Base-by-base conservation (phyloP, 2,797 vertebrate species). In the Tolypeutes matacus region DNA sequence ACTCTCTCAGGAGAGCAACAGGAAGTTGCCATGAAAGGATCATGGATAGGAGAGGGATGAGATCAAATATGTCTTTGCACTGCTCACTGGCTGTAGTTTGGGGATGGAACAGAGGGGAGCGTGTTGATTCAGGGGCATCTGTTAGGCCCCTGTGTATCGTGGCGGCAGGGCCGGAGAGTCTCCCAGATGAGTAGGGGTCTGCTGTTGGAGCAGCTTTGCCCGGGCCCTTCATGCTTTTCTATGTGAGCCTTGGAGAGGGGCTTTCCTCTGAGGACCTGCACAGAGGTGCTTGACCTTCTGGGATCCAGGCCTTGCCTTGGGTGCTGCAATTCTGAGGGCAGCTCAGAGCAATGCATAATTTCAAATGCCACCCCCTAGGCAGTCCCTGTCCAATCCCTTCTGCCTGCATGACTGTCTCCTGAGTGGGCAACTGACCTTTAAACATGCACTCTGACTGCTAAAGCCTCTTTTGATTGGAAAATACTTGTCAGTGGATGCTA, bases 381-480 rank as follows among this genome's bases (percentile, higher is more conserved):
- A 77, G 17, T 29, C 49, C 42, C 29, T 81, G 34, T 25, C 13
- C 14, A 11, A n/a, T 42, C 34, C 25, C 36, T 95, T 58, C n/a
- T 14, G 15, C 36, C 49, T 27, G 60, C 49, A 65, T 62, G 62
- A 12, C 70, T 21, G 1, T 80, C 21, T 34, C 2, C n/a, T 8
- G 39, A 21, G 10, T 31, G 1, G 73, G 70, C 56, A 72, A 88
- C 72, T 94, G 92, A 93, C 91, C 72, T 96, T 56, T 83, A 42
- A 29, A 67, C 94, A 58, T 46, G 36, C 14, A 78, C 0, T 72
- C 49, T 96, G 60, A 29, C 60, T 92, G 67, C 73, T 53, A 89
- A 97, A 93, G 85, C 27, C 5, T 49, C 83, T 95, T 85, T n/a
- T 60, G 42, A 86, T 96, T 95, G 60, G 81, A 93, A 94, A 76